Base-by-base conservation (phyloP, 37 sponge, comb jelly and placozoan genomes). In the Tethya wilhelma region DNA sequence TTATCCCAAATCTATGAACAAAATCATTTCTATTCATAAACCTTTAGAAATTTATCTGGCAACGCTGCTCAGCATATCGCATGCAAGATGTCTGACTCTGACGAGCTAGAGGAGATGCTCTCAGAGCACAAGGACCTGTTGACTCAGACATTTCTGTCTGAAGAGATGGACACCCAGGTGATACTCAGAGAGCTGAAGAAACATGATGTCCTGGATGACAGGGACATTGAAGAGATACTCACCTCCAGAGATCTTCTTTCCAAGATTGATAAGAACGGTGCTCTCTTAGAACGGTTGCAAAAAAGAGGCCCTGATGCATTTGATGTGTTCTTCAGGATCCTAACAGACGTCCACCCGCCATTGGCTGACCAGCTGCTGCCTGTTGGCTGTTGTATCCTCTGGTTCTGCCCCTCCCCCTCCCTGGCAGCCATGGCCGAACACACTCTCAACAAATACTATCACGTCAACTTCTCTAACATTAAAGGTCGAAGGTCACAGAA, bases 401-500 rank as follows among this genome's bases (percentile, higher is more conserved):
- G 78, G 78, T 64, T 64, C 31, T 28, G 44, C 34, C 36, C 64
- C 0, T 26, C 8, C 34, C 65, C 65, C 65, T 2, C 40, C 12
- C 78, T 45, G 22, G 78, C 78, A 30, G 78, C 78, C 42, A 44
- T 44, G 22, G 78, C 43, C 7, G 78, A 44, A 1, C 42, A 77
- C 46, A n/a, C 42, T 2, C 33, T 77, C 34, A 46, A 77, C 9
- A 44, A 37, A 22, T 77, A 59, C 60, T 28, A 28, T 64, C 20
- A 42, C 3, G 62, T 65, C 12, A n/a, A 25, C 1, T 77, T 77
- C 34, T 32, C 62, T 7, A 39, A 37, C 9, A 32, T 64, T 30
- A 32, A 26, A 20, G 38, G 46, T 2, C 20, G 23, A 62, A 65
- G 78, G 12, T 5, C 42, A 4, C 4, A 40, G 1, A n/a, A 30